A percentile compares a stretch with the other conserved stretches of the same genome.
These are phyloP conservation scores for Clostera curtula DNA, from an alignment of 2,888 invertebrate species.

Conservation along the genomic window DNA sequence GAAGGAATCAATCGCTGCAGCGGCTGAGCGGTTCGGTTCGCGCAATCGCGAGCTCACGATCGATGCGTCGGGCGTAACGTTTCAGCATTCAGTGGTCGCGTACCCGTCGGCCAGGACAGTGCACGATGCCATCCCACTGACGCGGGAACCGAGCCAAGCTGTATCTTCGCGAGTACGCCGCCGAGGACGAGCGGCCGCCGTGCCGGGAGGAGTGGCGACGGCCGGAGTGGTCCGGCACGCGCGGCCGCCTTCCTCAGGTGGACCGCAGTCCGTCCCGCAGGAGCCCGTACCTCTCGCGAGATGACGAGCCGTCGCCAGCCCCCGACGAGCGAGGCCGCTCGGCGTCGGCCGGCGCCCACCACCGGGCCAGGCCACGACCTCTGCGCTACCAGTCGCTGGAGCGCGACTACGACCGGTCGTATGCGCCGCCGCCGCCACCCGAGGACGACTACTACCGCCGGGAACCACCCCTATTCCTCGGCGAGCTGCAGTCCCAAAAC, in stretches of 20 bases:
- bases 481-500: conserved; percentile 94
- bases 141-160: conserved; percentile 69
- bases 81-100: conserved; percentile 74
- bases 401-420: conserved; percentile 89
- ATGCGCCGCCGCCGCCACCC: conserved; percentile 88
- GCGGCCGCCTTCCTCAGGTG: conserved; percentile 86
- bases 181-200: conserved; percentile 72
- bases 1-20: conserved; percentile 45
- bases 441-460: conserved; percentile 76
- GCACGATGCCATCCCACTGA: conserved; percentile 63
- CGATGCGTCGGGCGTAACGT: conserved; percentile 51
- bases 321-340: conserved; percentile 89
- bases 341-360: conserved; percentile 80
- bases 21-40: conserved; percentile 32
- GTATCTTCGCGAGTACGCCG: conserved; percentile 74
- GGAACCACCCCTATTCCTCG: conserved; percentile 81
- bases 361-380: conserved; percentile 87
- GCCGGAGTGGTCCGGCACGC: conserved; percentile 66
- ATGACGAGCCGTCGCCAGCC: conserved; percentile 87
- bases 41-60: conserved; percentile 53
- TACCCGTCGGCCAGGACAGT: conserved; percentile 61
- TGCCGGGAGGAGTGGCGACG: conserved; percentile 71
- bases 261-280: conserved; percentile 93
- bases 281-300: conserved; percentile 83
- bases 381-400: conserved; percentile 84